phyloP scores from a whole-genome alignment of 2,888 invertebrate genomes.

The Teleogryllus oceanicus region DNA sequence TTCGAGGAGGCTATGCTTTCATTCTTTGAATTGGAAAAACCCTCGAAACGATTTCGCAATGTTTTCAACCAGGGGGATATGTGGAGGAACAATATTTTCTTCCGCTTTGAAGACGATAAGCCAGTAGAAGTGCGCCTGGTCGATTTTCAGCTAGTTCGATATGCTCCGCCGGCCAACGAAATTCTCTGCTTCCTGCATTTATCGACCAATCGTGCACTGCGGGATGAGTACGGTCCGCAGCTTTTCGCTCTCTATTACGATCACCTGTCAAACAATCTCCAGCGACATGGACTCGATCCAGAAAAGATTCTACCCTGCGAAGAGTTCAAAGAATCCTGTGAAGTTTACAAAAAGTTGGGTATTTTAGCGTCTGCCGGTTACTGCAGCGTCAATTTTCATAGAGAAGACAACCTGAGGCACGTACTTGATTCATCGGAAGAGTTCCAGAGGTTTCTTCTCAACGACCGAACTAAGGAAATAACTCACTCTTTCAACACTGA shows the following conservation, averaged over 20 bases:
- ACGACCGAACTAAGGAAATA: background rate
- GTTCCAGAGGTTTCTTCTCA: background rate
- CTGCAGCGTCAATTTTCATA: background rate
- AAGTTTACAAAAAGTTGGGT: background rate
- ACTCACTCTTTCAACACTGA: background rate
- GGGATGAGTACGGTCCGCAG: background rate
- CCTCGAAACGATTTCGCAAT: background rate
- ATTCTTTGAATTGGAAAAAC: background rate
- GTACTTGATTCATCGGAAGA: background rate
- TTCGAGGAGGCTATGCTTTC: background rate
- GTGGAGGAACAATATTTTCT: conserved; percentile 11
- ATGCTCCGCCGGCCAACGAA: conserved; percentile 24
- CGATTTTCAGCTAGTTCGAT: conserved; percentile 23
- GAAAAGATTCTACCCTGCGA: background rate
- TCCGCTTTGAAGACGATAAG: background rate
- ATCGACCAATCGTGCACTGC: background rate
- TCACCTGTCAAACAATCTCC: background rate
- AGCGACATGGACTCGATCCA: background rate
- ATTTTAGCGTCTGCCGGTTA: background rate
- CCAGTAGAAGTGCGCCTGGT: conserved; percentile 20
- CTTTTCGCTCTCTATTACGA: background rate
- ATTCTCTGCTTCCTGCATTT: conserved; percentile 19
- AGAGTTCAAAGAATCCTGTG: background rate
- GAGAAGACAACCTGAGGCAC: background rate
- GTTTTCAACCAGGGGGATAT: background rate